Percentiles rank a stretch among this genome's conserved stretches.
These are phyloP conservation scores for Formica aserva DNA, from an alignment of 2,888 invertebrate genomes.

Conservation along the genomic window DNA sequence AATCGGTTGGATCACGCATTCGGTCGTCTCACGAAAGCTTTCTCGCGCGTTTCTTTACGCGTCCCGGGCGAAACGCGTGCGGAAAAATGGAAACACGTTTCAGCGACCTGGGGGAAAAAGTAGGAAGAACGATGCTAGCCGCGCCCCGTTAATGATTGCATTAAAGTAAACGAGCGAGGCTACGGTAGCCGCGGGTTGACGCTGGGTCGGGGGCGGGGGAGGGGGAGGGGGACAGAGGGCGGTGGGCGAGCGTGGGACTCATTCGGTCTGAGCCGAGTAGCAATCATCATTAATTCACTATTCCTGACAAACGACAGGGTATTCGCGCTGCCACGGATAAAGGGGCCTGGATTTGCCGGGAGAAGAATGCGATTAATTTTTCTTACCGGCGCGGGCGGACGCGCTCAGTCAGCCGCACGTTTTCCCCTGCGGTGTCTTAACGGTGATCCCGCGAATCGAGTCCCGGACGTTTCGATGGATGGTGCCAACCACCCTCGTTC, in stretches of 20 bases:
- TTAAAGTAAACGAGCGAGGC: constrained; percentile 81
- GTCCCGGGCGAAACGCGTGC: constrained; percentile 14
- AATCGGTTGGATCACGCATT: constrained; percentile 43
- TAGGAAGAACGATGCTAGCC: constrained; percentile 57
- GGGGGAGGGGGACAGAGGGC: constrained; percentile 63
- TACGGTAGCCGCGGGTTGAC: constrained; percentile 49
- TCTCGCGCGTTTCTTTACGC: constrained; percentile 40
- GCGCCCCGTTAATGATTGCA: constrained; percentile 79
- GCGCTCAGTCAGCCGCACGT: constrained; percentile 76
- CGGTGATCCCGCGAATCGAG: constrained; percentile 70
- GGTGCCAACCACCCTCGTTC: constrained; percentile 67
- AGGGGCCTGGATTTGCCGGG: constrained; percentile 80
- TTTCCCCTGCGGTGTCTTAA: constrained; percentile 73
- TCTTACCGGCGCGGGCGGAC: constrained; percentile 75
- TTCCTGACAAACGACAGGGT: constrained; percentile 83
- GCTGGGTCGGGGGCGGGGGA: neutral
- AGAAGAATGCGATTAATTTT: constrained; percentile 84
- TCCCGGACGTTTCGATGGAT: constrained; percentile 67
- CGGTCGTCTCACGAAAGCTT: constrained; percentile 21
- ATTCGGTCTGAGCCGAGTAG: constrained; percentile 78
- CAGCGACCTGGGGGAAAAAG: constrained; percentile 44
- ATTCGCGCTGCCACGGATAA: constrained; percentile 82
- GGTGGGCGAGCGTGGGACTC: constrained; percentile 75
- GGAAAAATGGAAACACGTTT: constrained; percentile 58
- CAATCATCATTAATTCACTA: constrained; percentile 84